phyloP scores from a whole-genome alignment of 2,797 vertebrate genomes.

The Furcifer pardalis region DNA sequence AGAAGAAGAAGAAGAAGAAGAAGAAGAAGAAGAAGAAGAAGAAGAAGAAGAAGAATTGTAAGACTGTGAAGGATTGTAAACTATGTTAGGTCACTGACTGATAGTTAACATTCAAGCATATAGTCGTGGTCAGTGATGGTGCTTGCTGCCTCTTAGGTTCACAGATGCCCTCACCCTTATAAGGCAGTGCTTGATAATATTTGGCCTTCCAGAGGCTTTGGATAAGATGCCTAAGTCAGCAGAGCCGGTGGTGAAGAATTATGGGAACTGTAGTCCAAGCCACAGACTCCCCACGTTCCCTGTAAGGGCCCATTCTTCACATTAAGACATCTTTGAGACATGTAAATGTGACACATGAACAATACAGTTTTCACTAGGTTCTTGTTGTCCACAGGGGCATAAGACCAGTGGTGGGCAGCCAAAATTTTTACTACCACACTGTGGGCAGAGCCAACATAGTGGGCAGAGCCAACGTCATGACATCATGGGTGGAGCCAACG shows the following conservation, averaged over 20 bases:
- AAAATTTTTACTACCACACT: no score
- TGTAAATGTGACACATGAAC: neutral
- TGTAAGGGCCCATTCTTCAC: neutral
- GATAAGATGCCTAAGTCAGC: neutral
- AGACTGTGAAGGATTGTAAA: neutral
- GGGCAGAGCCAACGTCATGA: no score
- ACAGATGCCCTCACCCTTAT: neutral
- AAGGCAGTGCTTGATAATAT: neutral
- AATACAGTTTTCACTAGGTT: neutral
- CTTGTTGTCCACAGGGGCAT: neutral
- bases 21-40: no score
- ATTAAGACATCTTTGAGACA: rapidly evolving
- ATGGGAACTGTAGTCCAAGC: neutral
- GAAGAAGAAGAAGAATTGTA: no score
- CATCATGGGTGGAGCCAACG: no score
- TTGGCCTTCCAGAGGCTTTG: neutral
- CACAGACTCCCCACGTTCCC: neutral
- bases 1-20: no score
- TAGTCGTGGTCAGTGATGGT: neutral
- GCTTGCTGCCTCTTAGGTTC: neutral
- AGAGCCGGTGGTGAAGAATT: neutral
- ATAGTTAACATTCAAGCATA: neutral
- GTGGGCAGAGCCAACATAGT: no score
- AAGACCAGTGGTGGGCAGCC: no score
- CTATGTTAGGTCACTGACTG: neutral